phyloP scores from a whole-genome alignment of 2,113 vertebrate species.

The Ameiurus melas region DNA sequence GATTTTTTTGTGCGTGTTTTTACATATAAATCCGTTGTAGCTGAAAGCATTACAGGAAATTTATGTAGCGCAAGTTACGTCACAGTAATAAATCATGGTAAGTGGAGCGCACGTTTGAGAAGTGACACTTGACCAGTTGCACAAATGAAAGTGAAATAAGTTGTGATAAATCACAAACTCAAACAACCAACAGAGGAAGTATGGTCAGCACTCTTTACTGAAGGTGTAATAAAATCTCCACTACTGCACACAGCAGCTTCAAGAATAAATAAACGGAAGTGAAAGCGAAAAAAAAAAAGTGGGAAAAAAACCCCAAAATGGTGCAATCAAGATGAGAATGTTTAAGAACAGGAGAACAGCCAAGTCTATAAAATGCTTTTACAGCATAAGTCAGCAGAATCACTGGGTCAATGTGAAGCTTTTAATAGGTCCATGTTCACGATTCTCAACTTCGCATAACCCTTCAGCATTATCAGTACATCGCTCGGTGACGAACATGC shows the following conservation, averaged over 20 bases:
- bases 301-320: not conserved
- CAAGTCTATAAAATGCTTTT: not conserved
- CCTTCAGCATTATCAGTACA: not conserved
- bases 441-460: not conserved
- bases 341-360: not conserved
- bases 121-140: not conserved
- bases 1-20: too few relatives aligned
- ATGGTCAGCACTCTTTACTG: not conserved
- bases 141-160: not conserved
- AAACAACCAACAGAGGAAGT: not conserved
- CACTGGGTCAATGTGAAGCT: too few relatives aligned
- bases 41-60: not conserved
- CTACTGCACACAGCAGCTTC: not conserved
- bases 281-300: not conserved
- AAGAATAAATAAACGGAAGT: slow-evolving; percentile 7
- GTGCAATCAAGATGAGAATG: not conserved
- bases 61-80: not conserved
- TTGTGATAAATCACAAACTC: not conserved
- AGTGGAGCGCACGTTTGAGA: not conserved
- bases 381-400: not conserved
- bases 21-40: not conserved
- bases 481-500: not conserved
- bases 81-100: not conserved
- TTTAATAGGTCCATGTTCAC: not conserved
- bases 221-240: slow-evolving; percentile 1